phyloP scores from a whole-genome alignment of 2,888 invertebrate genomes.

The Phalera bucephala region DNA sequence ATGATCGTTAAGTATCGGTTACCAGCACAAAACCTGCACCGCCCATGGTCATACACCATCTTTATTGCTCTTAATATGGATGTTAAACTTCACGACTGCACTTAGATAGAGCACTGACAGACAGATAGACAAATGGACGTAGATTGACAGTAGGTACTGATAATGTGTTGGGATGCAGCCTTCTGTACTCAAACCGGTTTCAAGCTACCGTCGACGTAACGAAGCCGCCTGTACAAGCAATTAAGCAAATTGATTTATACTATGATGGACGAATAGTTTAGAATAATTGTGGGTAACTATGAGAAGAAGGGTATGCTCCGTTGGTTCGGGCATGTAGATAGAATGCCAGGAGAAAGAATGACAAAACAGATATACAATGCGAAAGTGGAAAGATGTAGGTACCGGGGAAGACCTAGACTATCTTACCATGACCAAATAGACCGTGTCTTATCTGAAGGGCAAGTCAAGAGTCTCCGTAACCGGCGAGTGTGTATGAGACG shows the following conservation, averaged over 20 bases:
- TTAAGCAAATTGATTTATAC: constrained; percentile 33
- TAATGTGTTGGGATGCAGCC: constrained; percentile 16
- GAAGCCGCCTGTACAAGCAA: constrained; percentile 19
- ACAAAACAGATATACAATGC: no score
- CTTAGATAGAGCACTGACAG: constrained; percentile 45
- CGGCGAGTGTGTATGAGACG: no score
- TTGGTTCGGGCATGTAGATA: no score
- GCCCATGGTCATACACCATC: constrained; percentile 11
- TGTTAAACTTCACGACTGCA: constrained; percentile 37
- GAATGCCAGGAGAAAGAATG: no score
- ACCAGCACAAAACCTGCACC: no score
- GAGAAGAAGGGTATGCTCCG: no score
- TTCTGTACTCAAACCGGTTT: constrained; percentile 25
- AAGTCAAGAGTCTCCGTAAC: no score
- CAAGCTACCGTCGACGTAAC: constrained; percentile 18
- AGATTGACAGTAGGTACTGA: constrained; percentile 40
- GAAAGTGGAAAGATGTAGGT: no score
- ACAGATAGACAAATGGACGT: constrained; percentile 47
- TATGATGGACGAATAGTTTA: constrained; percentile 21
- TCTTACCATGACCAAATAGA: no score
- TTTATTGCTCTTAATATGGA: constrained; percentile 30
- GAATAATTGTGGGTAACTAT: constrained; percentile 12
- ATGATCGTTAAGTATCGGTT: no score
- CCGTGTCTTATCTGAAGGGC: no score
- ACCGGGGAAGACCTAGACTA: no score